phyloP scores from a whole-genome alignment of 1,140 invertebrate genomes.

The Nasonia vitripennis region DNA sequence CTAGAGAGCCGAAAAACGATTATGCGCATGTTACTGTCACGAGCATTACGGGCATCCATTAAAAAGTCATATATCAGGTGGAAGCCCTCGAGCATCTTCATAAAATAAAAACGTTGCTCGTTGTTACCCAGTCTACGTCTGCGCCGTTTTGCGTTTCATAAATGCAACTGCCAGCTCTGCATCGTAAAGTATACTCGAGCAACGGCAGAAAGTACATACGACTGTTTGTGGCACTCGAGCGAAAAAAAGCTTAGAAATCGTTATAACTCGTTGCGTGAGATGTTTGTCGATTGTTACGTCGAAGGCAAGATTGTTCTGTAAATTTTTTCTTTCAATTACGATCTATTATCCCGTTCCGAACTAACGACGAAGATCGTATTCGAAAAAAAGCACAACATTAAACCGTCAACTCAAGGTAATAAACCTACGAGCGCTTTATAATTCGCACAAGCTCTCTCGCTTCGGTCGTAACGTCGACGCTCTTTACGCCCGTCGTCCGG shows the following conservation, averaged over 20 bases:
- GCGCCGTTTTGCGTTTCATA: neutral
- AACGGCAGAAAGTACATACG: neutral
- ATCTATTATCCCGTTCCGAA: neutral
- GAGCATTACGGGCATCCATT: neutral
- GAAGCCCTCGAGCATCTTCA: conserved; percentile 3
- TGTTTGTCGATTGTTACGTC: neutral
- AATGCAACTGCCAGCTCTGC: neutral
- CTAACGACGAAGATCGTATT: neutral
- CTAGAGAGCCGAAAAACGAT: neutral
- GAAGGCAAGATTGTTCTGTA: neutral
- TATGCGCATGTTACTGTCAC: neutral
- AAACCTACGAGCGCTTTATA: neutral
- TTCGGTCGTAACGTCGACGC: neutral
- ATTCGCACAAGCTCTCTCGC: neutral
- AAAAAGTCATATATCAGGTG: neutral
- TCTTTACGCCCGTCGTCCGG: conserved; percentile 8
- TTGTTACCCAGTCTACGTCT: neutral
- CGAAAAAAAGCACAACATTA: no score
- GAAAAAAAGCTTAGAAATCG: neutral
- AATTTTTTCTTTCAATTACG: neutral
- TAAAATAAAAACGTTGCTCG: conserved; percentile 17
- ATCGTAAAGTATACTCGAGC: neutral
- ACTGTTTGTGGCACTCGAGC: neutral
- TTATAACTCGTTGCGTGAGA: neutral
- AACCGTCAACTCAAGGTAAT: no score